Evolutionary conservation across 2,113 vertebrate species (phyloP), one percentile per base, ranked within the genome.

Genomic region (Eonycteris spelaea): DNA sequence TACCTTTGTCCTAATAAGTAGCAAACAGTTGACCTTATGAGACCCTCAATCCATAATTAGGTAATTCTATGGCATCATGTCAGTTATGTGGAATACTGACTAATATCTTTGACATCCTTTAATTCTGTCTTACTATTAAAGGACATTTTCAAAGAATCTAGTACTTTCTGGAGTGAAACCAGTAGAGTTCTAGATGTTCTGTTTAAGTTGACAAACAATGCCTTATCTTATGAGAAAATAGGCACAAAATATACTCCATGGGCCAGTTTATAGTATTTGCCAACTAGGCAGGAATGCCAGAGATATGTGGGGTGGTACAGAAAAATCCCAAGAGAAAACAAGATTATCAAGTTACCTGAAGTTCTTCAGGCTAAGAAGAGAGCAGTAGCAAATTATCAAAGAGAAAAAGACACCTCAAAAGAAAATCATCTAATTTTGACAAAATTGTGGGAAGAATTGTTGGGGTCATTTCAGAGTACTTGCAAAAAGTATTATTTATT

Each of bases 1-100:
- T 68, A 13, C 10, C 55, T 86, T 87, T 74, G 75, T 40, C 55
- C 45, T 43, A 59, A 85, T 16, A 85, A 53, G n/a, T 28, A 87
- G 33, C 75, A 96, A 96, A 90, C 84, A 43, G 35, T 10, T 93
- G 74, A 65, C 71, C 48, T 87, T 73, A 26, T 88, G 22, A 86
- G 90, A 70, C 8, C 2, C 40, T 94, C 48, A 83, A 53, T 90
- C 45, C 73, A 21, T 33, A 63, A 43, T 38, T 70, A 48, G 77
- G 6, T 77, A 51, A 78, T 55, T 79, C 33, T 65, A 30, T 45
- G 40, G 10, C 48, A 86, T 2, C 74, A 5, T 10, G 65, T 65
- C 59, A 30, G n/a, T 71, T 57, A 11, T 14, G 12, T 48, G 53
- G 26, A 91, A 85, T 4, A 86, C 6, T 92, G 73, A 65, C 2